These are phyloP conservation scores for Stichodactyla helianthus DNA, from an alignment of 64 coral and sea anemone genomes.

Conservation along the genomic window DNA sequence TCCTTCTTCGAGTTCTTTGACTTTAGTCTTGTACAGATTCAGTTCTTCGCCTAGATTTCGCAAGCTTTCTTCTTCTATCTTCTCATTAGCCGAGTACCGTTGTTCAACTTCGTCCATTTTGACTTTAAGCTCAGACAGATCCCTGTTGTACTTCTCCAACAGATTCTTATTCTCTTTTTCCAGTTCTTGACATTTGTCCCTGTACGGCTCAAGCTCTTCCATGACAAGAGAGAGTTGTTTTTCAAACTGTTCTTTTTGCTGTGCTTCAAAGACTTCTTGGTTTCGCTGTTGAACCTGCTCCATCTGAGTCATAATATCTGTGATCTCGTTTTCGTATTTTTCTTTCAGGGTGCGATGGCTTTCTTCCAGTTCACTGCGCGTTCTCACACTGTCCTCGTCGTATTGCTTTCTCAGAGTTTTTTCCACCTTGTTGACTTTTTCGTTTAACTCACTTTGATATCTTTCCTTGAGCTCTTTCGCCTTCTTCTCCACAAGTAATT, in stretches of 20 bases:
- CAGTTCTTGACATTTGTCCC: conserved; percentile 65
- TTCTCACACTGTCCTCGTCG: conserved; percentile 76
- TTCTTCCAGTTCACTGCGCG: conserved; percentile 77
- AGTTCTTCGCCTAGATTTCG: conserved; percentile 68
- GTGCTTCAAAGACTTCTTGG: conserved; percentile 86
- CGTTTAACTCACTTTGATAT: conserved; percentile 88
- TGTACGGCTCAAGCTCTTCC: conserved; percentile 83
- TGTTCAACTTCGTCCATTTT: conserved; percentile 85
- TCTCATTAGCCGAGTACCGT: conserved; percentile 66
- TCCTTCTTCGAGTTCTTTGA: conserved; percentile 70
- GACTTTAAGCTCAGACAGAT: conserved; percentile 64
- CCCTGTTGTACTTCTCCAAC: conserved; percentile 69
- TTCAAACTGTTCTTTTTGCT: conserved; percentile 88
- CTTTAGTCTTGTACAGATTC: conserved; percentile 75
- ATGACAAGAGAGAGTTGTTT: conserved; percentile 81
- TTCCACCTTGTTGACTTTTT: conserved; percentile 88
- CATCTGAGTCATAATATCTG: conserved; percentile 88
- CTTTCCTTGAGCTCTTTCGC: conserved; percentile 85
- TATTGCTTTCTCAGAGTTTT: conserved; percentile 74
- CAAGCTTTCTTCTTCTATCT: conserved; percentile 63
- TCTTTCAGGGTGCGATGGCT: conserved; percentile 82
- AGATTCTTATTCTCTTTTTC: conserved; percentile 84
- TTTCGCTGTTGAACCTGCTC: conserved; percentile 83
- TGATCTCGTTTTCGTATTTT: conserved; percentile 91
- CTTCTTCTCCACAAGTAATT: conserved; percentile 79